Base-by-base conservation (phyloP, 2,113 vertebrate genomes). In the Lepus americanus region DNA sequence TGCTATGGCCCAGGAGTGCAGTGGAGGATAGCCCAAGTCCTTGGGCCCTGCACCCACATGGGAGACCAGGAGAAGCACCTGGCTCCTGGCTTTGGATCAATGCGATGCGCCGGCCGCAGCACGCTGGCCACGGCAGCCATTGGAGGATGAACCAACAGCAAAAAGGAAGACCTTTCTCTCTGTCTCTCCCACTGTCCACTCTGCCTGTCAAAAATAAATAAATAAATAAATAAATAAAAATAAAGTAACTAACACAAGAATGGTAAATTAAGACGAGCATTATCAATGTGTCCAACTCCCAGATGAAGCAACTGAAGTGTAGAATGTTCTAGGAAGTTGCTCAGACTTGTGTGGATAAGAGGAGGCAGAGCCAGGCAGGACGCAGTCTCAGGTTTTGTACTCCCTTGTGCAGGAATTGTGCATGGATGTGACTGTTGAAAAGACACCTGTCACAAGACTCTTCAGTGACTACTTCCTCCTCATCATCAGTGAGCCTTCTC, bases 181-280 rank as follows among this genome's bases (percentile, higher is more conserved):
- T 36, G 3, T 36, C 36, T 36, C 36, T 2, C 36, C 36, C 36
- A 36, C 36, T 36, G 36, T 36, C 36, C 36, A 36, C 36, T 36
- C 36, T 36, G 36, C 36, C 36, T 36, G 36, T 36, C 36, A 36
- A 36, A 36, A 36, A 36, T 36, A 36, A 36, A 36, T 36, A 36
- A 36, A 36, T 36, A 36, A 36, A 36, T 36, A 36, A 36, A 36
- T 36, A 36, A 36, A 36, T 36, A 36, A 36, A 59, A 89, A 88
- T 39, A 44, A 94, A 89, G 82, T 10, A 89, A 79, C 10, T 29
- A 69, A 95, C 10, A 31, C 6, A 91, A 92, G 74, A 81, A 93
- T 22, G 10, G 25, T 66, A 63, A 96, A 72, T 20, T 29, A 61
- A 76, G 44, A 70, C 9, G 22, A 29, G 33, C 25, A 27, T 77